These are phyloP conservation scores for Podargus strigoides DNA, from an alignment of 2,797 vertebrate genomes.

Conservation along the genomic window DNA sequence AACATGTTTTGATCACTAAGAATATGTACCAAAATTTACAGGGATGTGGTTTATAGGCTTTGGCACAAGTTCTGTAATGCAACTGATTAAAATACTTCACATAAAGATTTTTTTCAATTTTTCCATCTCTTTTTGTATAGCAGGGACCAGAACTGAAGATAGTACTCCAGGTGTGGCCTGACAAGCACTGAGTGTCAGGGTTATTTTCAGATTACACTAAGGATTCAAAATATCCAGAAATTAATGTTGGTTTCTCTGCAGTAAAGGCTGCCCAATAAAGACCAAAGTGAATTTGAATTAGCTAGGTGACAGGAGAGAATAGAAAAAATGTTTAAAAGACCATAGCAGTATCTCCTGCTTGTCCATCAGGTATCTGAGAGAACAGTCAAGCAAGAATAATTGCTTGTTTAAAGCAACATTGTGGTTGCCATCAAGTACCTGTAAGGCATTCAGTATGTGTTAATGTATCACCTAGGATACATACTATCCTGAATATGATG, in stretches of 20 bases:
- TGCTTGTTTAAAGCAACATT: neutral
- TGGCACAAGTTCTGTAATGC: neutral
- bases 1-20: neutral
- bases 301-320: neutral
- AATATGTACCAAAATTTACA: neutral
- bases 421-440: neutral
- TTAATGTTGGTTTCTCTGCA: neutral
- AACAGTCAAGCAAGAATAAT: neutral
- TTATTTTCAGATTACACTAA: neutral
- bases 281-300: neutral
- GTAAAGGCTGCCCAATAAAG: neutral
- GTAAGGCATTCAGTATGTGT: neutral
- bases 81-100: neutral
- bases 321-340: neutral
- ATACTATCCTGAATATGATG: neutral
- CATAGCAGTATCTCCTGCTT: rapidly evolving
- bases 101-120: neutral
- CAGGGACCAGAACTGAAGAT: too few relatives aligned
- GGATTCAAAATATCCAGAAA: neutral
- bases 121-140: too few relatives aligned
- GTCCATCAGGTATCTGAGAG: neutral
- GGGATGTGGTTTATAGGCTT: neutral
- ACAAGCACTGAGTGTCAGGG: too few relatives aligned
- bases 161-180: too few relatives aligned
- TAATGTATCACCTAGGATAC: neutral